Conservation (phyloP, 2,888 invertebrate species). For the Eubasilissa splendida region DNA sequence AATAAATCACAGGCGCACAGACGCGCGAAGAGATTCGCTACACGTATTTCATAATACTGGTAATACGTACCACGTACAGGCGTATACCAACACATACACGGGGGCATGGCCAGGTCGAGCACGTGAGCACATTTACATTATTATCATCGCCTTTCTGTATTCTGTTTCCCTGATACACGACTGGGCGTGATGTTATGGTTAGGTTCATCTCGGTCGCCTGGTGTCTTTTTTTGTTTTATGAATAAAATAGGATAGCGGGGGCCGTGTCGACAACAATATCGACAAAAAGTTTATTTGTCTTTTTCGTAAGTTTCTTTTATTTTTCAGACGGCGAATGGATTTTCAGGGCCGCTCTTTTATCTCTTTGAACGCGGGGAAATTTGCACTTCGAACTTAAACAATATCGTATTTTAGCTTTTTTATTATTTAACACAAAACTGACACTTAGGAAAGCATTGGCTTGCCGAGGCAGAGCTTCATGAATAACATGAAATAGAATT, state of each 20-base stretch:
- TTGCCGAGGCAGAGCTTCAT: too few relatives aligned
- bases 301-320: conserved; percentile 47
- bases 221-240: conserved; percentile 54
- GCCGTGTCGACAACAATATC: conserved; percentile 52
- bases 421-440: conserved; percentile 7
- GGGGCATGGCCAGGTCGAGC: conserved; percentile 53
- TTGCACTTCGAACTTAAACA: conserved; percentile 19
- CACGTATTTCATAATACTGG: conserved; percentile 61
- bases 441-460: too few relatives aligned
- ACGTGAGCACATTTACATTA: conserved; percentile 58
- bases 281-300: conserved; percentile 40
- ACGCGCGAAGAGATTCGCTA: conserved; percentile 56
- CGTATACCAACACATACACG: conserved; percentile 37
- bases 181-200: conserved; percentile 54
- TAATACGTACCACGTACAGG: conserved; percentile 52
- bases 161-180: conserved; percentile 56
- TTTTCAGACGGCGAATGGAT: conserved; percentile 36
- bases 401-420: neutral
- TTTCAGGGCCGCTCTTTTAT: conserved; percentile 30
- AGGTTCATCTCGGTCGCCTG: conserved; percentile 48
- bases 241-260: conserved; percentile 49
- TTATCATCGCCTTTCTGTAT: conserved; percentile 57
- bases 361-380: conserved; percentile 16
- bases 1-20: conserved; percentile 54
- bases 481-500: too few relatives aligned